These are phyloP conservation scores for Boulengerochromis microlepis DNA, from an alignment of 2,113 vertebrate genomes.

Conservation along the genomic window DNA sequence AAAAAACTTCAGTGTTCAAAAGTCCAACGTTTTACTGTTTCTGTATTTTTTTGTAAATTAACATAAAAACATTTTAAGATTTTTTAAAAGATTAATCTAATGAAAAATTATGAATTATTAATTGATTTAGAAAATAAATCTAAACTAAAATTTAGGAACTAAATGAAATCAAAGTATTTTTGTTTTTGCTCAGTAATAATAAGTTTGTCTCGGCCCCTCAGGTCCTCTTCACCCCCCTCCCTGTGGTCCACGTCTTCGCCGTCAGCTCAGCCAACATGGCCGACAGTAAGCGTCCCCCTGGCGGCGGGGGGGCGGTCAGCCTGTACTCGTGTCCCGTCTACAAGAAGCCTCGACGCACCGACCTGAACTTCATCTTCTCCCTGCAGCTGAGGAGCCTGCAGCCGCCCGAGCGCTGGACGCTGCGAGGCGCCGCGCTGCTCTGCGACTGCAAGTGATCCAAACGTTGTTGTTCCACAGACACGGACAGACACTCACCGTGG, in stretches of 20 bases:
- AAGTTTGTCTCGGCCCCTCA: conserved; percentile 15
- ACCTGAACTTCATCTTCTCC: conserved; percentile 77
- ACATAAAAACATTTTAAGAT: neutral
- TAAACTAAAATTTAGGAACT: neutral
- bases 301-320: neutral
- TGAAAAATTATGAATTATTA: neutral
- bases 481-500: neutral
- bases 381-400: conserved; percentile 67
- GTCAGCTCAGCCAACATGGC: conserved; percentile 51
- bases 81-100: fast-evolving
- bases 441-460: conserved; percentile 72
- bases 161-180: neutral
- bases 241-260: conserved; percentile 80
- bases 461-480: neutral
- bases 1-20: neutral
- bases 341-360: conserved; percentile 78
- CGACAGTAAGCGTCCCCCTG: conserved; percentile 43
- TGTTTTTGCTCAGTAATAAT: neutral
- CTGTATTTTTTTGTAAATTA: neutral
- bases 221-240: conserved; percentile 80
- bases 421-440: conserved; percentile 77
- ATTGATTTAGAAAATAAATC: no score
- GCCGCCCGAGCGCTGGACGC: conserved; percentile 77
- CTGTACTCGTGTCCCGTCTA: conserved; percentile 80
- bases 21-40: neutral